Base-by-base conservation (phyloP, 2,888 invertebrate species). In the Apoda limacodes region DNA sequence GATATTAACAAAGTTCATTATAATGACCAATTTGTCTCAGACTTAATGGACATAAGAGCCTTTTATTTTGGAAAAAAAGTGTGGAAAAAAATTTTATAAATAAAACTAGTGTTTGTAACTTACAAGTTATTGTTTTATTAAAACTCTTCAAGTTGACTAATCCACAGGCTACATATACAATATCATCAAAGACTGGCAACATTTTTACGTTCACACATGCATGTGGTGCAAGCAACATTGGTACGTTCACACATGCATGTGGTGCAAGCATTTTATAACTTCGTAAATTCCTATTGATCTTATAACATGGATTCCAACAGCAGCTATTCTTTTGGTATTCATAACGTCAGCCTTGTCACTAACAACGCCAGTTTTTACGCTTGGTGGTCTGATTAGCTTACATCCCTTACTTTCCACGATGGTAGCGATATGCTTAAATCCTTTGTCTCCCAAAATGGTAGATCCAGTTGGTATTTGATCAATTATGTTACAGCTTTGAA, bases 401-500 rank as follows among this genome's bases (percentile, higher is more conserved):
- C n/a, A n/a, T n/a, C n/a, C n/a, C n/a, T n/a, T n/a, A n/a, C n/a
- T n/a, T n/a, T n/a, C n/a, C n/a, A n/a, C n/a, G n/a, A n/a, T n/a
- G n/a, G n/a, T n/a, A n/a, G n/a, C n/a, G n/a, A n/a, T n/a, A n/a
- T n/a, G n/a, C 19, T 33, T 33, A 13, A 33, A 33, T 20, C 27
- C 19, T 20, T 22, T 15, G 19, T 28, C 12, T 24, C 9, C 25
- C 13, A 28, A 12, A 21, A 28, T 28, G 11, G 28, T 11, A 11
- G 20, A 9, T 7, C 7, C 14, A 10, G 17, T 14, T n/a, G 23
- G 31, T 28, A 34, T 21, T 14, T 20, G 9, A 2, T 35, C 25
- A 4, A 31, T 10, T 19, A 28, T 31, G 12, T 28, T 22, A 17
- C 41, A 26, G 12, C 43, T 33, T 34, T 43, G 34, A 30, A 45